Evolutionary conservation across 37 sponge, comb jelly and placozoan species (phyloP).

Genomic region (Theonella swinhoei): DNA sequence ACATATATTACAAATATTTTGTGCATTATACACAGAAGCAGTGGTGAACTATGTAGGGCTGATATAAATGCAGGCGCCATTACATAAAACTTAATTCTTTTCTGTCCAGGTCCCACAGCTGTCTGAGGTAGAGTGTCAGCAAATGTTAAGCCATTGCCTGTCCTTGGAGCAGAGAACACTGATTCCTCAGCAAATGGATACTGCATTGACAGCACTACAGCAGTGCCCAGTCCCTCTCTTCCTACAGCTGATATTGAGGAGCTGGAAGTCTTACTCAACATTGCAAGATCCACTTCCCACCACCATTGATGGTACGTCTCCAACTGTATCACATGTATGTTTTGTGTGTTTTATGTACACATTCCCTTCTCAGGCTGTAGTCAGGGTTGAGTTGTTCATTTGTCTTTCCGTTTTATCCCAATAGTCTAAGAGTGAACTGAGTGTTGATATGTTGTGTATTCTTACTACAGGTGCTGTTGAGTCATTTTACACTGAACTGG

Average conservation of each 20-base stretch:
- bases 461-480: not conserved
- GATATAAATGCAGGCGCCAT: too few species aligned
- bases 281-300: not conserved
- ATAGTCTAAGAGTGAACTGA: too few species aligned
- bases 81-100: too few species aligned
- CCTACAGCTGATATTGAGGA: constrained; percentile 24
- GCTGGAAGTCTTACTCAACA: constrained; percentile 45
- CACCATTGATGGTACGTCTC: not conserved
- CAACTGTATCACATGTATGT: constrained; percentile 1
- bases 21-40: too few species aligned
- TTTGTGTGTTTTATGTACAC: not conserved
- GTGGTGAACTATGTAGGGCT: too few species aligned
- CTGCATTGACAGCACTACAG: constrained; percentile 8
- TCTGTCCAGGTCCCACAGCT: constrained; percentile 52
- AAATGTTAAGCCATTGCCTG: constrained; percentile 47
- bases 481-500: constrained; percentile 29
- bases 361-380: too few species aligned
- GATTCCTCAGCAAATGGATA: constrained; percentile 36
- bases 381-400: too few species aligned
- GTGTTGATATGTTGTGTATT: too few species aligned
- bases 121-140: constrained; percentile 14
- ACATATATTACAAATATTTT: too few species aligned
- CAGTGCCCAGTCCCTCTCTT: constrained; percentile 62
- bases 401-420: too few species aligned
- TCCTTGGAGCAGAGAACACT: constrained; percentile 23